A percentile compares a stretch with the other conserved stretches of the same genome.
Conservation (phyloP, 2,888 invertebrate genomes). For the Drosophila limbata region DNA sequence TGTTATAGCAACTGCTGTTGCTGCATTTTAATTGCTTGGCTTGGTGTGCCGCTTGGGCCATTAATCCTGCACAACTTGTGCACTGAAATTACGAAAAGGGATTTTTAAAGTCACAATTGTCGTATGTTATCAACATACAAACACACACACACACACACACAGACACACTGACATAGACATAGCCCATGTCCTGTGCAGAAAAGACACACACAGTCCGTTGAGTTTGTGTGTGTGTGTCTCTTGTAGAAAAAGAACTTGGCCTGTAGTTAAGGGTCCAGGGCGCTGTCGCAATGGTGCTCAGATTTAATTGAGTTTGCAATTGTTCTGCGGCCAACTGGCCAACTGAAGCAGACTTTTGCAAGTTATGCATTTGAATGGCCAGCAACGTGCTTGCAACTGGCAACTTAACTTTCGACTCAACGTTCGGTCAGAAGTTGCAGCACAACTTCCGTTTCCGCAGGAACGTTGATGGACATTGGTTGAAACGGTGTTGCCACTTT, state of each 20-base stretch:
- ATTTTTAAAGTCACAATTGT: slow-evolving; percentile 80
- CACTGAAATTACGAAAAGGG: slow-evolving; percentile 73
- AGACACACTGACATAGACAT: background rate
- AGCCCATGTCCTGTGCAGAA: slow-evolving; percentile 24
- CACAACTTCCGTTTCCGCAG: slow-evolving; percentile 42
- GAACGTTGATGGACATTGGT: slow-evolving; percentile 43
- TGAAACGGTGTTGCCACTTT: slow-evolving; percentile 50
- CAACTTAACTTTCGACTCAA: slow-evolving; percentile 46
- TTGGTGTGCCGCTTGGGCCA: slow-evolving; percentile 74
- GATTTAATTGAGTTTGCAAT: slow-evolving; percentile 81
- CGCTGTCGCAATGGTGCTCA: slow-evolving; percentile 71
- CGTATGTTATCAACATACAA: slow-evolving; percentile 73
- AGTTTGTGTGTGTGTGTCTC: slow-evolving; percentile 22
- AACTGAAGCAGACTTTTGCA: slow-evolving; percentile 47
- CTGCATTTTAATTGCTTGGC: slow-evolving; percentile 78
- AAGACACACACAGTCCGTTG: slow-evolving; percentile 3
- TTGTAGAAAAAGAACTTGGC: slow-evolving; percentile 49
- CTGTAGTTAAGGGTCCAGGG: slow-evolving; percentile 58
- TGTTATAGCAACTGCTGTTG: slow-evolving; percentile 46
- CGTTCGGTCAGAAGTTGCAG: slow-evolving; percentile 3
- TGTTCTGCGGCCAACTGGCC: slow-evolving; percentile 67
- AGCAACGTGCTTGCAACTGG: slow-evolving; percentile 18
- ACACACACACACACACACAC: slow-evolving; percentile 11
- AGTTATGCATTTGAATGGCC: slow-evolving; percentile 55
- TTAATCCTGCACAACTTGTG: slow-evolving; percentile 80